Percentiles rank a stretch among this genome's conserved stretches.
phyloP scores from a whole-genome alignment of 2,888 invertebrate species.

The Trissolcus brochymenae region DNA sequence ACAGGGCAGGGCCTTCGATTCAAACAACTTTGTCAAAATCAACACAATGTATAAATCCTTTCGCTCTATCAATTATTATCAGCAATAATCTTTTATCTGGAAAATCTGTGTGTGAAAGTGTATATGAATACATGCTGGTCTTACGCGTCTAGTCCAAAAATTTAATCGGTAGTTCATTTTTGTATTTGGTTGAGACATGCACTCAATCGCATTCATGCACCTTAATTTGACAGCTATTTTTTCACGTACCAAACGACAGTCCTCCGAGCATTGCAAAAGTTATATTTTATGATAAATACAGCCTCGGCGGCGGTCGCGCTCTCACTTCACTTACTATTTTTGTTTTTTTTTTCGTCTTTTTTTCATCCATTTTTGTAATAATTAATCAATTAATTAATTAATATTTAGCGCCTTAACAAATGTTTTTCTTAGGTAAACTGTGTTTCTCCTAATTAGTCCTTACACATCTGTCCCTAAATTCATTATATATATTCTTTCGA shows the following conservation, averaged over 20 bases:
- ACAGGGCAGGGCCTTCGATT: slow-evolving; percentile 58
- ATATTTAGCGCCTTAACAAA: slow-evolving; percentile 49
- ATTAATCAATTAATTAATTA: slow-evolving; percentile 1
- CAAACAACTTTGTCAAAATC: slow-evolving; percentile 67
- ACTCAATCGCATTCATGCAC: slow-evolving; percentile 45
- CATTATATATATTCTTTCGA: slow-evolving; percentile 46
- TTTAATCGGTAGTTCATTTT: slow-evolving; percentile 23
- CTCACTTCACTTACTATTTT: slow-evolving; percentile 17
- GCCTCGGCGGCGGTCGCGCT: slow-evolving; percentile 54
- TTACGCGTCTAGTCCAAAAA: slow-evolving; percentile 13
- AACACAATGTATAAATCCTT: slow-evolving; percentile 70
- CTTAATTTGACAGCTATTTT: slow-evolving; percentile 44
- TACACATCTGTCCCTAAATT: slow-evolving; percentile 50
- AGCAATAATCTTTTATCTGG: slow-evolving; percentile 56
- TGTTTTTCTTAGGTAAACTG: slow-evolving; percentile 55
- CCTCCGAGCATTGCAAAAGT: slow-evolving; percentile 57
- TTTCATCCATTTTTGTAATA: slow-evolving; percentile 9
- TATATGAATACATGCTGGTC: slow-evolving; percentile 9
- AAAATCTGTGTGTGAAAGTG: slow-evolving; percentile 56
- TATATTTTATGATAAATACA: slow-evolving; percentile 56
- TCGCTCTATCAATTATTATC: slow-evolving; percentile 61
- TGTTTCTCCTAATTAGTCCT: slow-evolving; percentile 48
- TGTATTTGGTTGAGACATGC: slow-evolving; percentile 66
- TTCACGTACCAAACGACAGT: slow-evolving; percentile 48
- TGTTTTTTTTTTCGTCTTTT: slow-evolving; percentile 10